Evolutionary conservation across 2,113 vertebrate species (phyloP).

Genomic region (Mormyrus lacerda): DNA sequence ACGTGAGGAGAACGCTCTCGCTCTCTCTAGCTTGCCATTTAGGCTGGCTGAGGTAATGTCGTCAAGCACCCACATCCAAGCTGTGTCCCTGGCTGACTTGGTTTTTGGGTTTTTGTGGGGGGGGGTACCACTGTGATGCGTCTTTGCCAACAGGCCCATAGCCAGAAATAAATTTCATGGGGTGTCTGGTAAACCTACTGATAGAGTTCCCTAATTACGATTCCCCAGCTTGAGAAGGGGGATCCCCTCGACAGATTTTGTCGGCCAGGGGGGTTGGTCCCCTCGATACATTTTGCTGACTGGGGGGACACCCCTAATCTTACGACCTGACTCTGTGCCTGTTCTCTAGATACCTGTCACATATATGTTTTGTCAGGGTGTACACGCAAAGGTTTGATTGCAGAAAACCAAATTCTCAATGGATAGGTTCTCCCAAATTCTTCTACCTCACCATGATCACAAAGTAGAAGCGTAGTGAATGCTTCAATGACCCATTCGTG

Average conservation of each 20-base stretch:
- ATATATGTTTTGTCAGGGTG: not conserved
- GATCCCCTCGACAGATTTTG: not conserved
- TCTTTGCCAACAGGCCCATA: not conserved
- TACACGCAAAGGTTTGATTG: not conserved
- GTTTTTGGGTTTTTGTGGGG: not conserved
- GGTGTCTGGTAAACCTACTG: not conserved
- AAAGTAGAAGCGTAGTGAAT: not conserved
- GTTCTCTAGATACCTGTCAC: not conserved
- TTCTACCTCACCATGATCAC: not conserved
- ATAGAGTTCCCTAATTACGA: not conserved
- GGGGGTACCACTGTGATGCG: not conserved
- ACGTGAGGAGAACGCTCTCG: not conserved
- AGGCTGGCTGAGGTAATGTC: not conserved
- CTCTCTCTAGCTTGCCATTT: not conserved
- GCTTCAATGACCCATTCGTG: not conserved
- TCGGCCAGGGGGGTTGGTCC: not conserved
- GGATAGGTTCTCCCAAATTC: not conserved
- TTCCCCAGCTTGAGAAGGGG: not conserved
- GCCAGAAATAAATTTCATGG: not conserved
- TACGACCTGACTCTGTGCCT: not conserved
- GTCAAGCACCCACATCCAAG: not conserved
- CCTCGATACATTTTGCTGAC: not conserved
- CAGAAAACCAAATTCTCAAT: not conserved
- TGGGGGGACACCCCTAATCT: not conserved
- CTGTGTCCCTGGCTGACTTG: not conserved